phyloP scores from a whole-genome alignment of 2,113 vertebrate species.

The Melanerpes formicivorus region DNA sequence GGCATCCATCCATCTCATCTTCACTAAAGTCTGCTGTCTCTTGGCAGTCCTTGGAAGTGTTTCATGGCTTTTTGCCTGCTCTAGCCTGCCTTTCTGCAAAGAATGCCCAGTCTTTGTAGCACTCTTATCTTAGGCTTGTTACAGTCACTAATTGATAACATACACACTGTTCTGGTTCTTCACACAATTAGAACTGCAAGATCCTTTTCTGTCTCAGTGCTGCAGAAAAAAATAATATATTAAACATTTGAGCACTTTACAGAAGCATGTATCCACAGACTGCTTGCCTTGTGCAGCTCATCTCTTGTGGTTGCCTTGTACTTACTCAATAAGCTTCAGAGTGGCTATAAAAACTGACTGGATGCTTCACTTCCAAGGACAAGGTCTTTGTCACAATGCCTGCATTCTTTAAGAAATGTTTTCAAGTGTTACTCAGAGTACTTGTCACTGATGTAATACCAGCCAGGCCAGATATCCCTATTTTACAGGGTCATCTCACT shows the following conservation, averaged over 20 bases:
- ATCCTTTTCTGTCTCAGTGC: not conserved
- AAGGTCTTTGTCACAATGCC: not conserved
- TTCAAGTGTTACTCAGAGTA: not conserved
- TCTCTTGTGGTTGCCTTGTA: not conserved
- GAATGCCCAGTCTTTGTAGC: not conserved
- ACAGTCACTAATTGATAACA: not conserved
- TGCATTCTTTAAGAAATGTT: not conserved
- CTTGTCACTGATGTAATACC: accelerated
- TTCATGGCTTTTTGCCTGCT: constrained; percentile 15
- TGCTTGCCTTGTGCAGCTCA: not conserved
- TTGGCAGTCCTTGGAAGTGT: constrained; percentile 27
- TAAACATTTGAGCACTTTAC: not conserved
- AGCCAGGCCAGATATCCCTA: not conserved
- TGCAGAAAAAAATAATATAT: not conserved
- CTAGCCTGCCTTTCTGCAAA: not conserved
- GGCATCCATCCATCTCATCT: not conserved
- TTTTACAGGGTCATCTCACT: not conserved
- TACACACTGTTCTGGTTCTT: not conserved
- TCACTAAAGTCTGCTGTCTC: not conserved
- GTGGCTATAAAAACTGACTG: not conserved
- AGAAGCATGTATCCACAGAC: not conserved
- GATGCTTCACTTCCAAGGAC: not conserved
- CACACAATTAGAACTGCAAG: not conserved
- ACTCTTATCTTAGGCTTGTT: constrained; percentile 8
- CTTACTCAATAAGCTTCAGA: not conserved